These are phyloP conservation scores for Eolophus roseicapilla DNA, from an alignment of 2,113 vertebrate species.

Conservation along the genomic window DNA sequence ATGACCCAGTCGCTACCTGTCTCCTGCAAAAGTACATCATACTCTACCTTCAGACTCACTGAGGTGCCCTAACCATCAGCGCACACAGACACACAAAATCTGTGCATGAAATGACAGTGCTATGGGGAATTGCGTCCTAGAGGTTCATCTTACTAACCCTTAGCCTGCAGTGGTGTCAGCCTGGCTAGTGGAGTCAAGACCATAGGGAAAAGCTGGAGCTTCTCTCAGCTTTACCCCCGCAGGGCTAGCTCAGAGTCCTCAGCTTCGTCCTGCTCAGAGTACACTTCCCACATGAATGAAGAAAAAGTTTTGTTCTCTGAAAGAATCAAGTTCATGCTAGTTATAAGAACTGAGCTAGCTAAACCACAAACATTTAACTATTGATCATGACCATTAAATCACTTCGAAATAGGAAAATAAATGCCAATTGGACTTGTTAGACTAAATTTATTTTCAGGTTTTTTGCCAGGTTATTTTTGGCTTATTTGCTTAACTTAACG, in stretches of 20 bases:
- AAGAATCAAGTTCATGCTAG: neutral
- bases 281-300: neutral
- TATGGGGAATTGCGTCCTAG: neutral
- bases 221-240: neutral
- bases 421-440: slow-evolving; percentile 1
- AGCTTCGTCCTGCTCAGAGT: neutral
- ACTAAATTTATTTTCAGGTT: slow-evolving; percentile 7
- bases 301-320: neutral
- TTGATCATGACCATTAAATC: neutral
- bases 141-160: neutral
- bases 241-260: neutral
- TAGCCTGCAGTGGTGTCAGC: neutral
- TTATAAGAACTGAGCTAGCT: neutral
- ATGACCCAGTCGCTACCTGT: fast-evolving
- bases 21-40: neutral
- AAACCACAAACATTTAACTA: neutral
- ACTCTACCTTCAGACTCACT: neutral
- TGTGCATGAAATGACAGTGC: fast-evolving
- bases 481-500: slow-evolving; percentile 37
- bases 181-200: too few species aligned
- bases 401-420: slow-evolving; percentile 24
- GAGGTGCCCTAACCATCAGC: too few species aligned
- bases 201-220: neutral
- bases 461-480: neutral
- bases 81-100: fast-evolving